Conservation (phyloP, 2,888 invertebrate species). For the Heliconius aoede region DNA sequence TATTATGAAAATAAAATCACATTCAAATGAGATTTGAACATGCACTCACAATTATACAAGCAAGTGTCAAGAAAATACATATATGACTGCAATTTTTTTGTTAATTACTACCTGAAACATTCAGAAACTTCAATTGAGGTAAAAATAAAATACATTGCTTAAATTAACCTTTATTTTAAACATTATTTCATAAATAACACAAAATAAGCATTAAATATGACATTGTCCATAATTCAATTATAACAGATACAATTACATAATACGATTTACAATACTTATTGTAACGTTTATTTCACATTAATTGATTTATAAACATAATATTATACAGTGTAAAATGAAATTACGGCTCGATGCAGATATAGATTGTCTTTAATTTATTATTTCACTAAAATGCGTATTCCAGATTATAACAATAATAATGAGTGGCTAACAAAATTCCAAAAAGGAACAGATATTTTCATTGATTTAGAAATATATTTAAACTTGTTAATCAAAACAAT, state of each 20-base stretch:
- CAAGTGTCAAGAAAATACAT: background rate
- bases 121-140: background rate
- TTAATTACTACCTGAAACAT: background rate
- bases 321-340: background rate
- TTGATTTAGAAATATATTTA: background rate
- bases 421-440: background rate
- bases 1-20: too few relatives aligned
- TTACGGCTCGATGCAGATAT: constrained; percentile 6
- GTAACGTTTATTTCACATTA: constrained; percentile 2
- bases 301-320: constrained; percentile 25
- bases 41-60: too few relatives aligned
- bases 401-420: background rate
- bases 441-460: background rate
- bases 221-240: constrained; percentile 64
- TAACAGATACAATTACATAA: constrained; percentile 55
- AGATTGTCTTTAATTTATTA: background rate
- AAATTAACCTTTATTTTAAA: constrained; percentile 68
- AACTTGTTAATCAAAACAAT: background rate
- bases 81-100: background rate
- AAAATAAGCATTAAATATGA: constrained; percentile 69
- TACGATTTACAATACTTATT: constrained; percentile 47
- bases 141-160: constrained; percentile 47
- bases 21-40: too few relatives aligned
- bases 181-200: constrained; percentile 73
- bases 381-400: background rate